Percentiles rank a stretch among this genome's conserved stretches.
Conservation (phyloP, 2,797 vertebrate species). For the Pseudochirops cupreus region DNA sequence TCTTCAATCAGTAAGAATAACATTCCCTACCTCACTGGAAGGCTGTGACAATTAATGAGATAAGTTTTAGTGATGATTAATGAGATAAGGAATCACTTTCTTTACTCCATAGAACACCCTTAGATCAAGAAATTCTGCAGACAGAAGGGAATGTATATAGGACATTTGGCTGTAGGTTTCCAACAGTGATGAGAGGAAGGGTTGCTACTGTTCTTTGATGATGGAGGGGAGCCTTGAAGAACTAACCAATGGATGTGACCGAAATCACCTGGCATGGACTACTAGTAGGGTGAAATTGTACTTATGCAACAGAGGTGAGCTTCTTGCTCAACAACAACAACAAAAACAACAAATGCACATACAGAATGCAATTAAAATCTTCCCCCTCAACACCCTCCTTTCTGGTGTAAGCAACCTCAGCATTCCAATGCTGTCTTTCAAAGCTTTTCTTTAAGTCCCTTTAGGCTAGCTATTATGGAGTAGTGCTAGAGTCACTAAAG, state of each 20-base stretch:
- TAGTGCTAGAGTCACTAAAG: neutral
- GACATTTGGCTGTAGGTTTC: neutral
- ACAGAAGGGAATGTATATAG: neutral
- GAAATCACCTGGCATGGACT: neutral
- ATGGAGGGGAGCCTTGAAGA: neutral
- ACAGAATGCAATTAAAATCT: neutral
- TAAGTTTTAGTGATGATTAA: neutral
- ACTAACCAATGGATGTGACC: fast-evolving
- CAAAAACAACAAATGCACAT: neutral
- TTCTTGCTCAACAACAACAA: neutral
- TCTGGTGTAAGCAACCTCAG: neutral
- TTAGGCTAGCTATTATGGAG: neutral
- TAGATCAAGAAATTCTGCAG: constrained; percentile 19
- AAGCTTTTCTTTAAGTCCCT: neutral
- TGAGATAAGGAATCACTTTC: neutral
- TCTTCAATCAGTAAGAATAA: neutral
- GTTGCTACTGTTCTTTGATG: neutral
- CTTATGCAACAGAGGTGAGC: neutral
- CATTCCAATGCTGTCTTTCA: neutral
- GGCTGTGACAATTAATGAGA: neutral
- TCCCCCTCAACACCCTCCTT: neutral
- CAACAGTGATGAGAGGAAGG: neutral
- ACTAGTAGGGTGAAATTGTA: neutral
- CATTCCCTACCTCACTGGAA: neutral
- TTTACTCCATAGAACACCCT: neutral